Evolutionary conservation across 2,888 invertebrate genomes (phyloP).

Genomic region (Oscheius onirici): DNA sequence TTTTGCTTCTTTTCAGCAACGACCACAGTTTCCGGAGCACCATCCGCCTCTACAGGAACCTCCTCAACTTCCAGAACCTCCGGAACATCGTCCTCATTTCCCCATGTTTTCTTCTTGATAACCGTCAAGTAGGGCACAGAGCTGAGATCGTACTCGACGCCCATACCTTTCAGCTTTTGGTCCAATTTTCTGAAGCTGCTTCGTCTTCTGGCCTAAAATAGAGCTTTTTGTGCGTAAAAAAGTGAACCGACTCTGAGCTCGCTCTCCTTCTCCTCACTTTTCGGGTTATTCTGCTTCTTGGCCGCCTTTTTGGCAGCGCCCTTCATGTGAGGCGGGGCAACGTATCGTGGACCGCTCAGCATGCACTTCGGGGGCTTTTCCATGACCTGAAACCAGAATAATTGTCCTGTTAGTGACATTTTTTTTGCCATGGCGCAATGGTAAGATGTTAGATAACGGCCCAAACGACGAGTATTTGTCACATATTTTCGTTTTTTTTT

Average conservation of each 20-base stretch:
- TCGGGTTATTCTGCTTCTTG: constrained; percentile 13
- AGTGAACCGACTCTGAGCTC: constrained; percentile 22
- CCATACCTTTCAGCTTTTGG: constrained; percentile 45
- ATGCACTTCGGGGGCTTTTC: constrained; percentile 46
- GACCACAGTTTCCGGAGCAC: background rate
- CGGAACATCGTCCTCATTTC: background rate
- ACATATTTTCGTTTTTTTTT: too few relatives aligned
- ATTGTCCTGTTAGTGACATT: too few relatives aligned
- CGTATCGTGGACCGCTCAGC: constrained; percentile 49
- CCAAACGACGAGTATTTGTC: too few relatives aligned
- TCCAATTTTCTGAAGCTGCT: constrained; percentile 26
- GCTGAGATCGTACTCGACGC: constrained; percentile 50
- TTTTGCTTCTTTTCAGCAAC: too few relatives aligned
- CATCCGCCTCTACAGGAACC: background rate
- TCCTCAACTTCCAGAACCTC: background rate
- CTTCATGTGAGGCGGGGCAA: constrained; percentile 42
- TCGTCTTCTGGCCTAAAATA: constrained; percentile 30
- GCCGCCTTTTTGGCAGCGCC: constrained; percentile 47
- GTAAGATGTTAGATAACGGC: too few relatives aligned
- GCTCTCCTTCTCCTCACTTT: constrained; percentile 37
- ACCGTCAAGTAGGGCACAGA: constrained; percentile 28
- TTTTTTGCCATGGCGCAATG: too few relatives aligned
- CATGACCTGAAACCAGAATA: constrained; percentile 43
- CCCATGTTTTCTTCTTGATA: background rate
- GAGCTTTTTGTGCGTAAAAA: background rate